Evolutionary conservation across 1,140 invertebrate species (phyloP), one percentile per base, ranked within the genome.

Genomic region (Cotesia chilonis): DNA sequence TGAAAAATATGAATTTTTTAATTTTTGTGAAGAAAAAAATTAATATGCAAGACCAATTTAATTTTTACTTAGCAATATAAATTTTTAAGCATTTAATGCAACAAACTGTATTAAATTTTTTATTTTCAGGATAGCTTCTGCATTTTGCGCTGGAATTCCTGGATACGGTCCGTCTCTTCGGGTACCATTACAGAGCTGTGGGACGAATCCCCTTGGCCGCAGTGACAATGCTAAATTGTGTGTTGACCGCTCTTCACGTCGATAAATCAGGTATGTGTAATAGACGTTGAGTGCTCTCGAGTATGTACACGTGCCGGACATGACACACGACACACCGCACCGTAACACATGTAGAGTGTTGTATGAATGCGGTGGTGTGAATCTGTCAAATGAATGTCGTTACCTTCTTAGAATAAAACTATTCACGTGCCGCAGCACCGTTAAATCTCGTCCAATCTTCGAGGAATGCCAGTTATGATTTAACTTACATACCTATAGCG

Each of bases 301-400:
- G 63, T 52, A 59, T 52, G 65, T 4, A 36, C 61, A 28, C 65
- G 37, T 37, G 37, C n/a, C 60, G 35, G 36, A 35, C 59, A 60
- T 76, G 75, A 80, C 75, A 78, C 75, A 75, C 69, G 71, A 71
- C 73, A 28, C 28, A 28, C 28, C 28, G 28, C 28, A 28, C 28
- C 28, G 28, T 28, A 28, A 28, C 28, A 28, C 28, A 28, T 64
- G 72, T 77, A 77, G 77, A 72, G 71, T 55, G 20, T 59, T 28
- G 28, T 28, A 28, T 28, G 37, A 54, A 36, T 17, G 37, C 4
- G 67, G 37, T 64, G 57, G 20, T 76, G 77, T 77, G 77, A 82
- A 79, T 84, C 78, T 72, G 80, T 84, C 81, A 81, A 82, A 84
- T 83, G 81, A 81, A 75, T 80, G 76, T 68, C 75, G 73, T 72